Base-by-base conservation (phyloP, 1,140 invertebrate genomes). In the Popillia japonica region DNA sequence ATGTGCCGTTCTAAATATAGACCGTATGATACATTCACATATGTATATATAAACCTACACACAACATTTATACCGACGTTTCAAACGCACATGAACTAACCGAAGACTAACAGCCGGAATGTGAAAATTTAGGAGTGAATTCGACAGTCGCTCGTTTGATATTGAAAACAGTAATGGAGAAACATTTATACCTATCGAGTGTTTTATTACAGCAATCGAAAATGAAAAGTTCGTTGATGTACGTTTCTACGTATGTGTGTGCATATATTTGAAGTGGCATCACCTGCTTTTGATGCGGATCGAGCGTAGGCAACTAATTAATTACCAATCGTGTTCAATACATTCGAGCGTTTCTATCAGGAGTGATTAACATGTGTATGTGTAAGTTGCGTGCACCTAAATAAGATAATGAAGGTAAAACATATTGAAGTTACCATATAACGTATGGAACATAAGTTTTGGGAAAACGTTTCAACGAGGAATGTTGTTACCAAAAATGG, bases 1-100 rank as follows among this genome's bases (percentile, higher is more conserved):
- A 68, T 68, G 61, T 68, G 22, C 61, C 20, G 61, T 68, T 68
- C 61, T 68, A 68, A 68, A 68, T 68, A 68, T 68, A 68, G 61
- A 68, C 61, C 61, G 20, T 20, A 68, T 68, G 61, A 68, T 68
- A 68, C 61, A 68, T 68, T 68, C 27, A 34, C 61, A 68, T 68
- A 27, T 68, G 9, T 20, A 68, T 68, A 27, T 68, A 34, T 20
- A 68, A 27, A 68, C 61, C 22, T 68, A 23, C 27, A 68, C 61
- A 34, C 27, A 27, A 68, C 10, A 10, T 68, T 22, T 27, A 10
- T 34, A 34, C 27, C 17, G 61, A 22, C 61, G 22, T 20, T 27
- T 68, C 61, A 68, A 68, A 22, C 23, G 23, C 61, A 68, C 20
- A 68, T 22, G 22, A 22, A 22, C 61, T 9, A 34, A 22, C 11